phyloP scores from a whole-genome alignment of 2,888 invertebrate genomes.

The Dynastes grantii region DNA sequence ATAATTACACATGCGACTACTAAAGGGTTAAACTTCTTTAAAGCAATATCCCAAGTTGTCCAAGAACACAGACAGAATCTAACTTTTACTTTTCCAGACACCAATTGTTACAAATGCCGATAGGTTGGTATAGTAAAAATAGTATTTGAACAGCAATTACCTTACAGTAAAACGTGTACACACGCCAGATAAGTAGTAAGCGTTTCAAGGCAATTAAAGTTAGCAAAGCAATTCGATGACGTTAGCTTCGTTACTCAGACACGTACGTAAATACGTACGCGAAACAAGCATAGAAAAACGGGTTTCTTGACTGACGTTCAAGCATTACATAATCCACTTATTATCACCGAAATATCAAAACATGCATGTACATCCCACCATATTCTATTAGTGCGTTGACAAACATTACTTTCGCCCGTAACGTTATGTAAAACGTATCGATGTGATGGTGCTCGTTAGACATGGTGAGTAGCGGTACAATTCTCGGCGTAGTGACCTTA shows the following conservation, averaged over 20 bases:
- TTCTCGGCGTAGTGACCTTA: slow-evolving; percentile 2
- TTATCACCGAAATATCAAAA: slow-evolving; percentile 15
- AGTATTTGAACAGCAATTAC: no score
- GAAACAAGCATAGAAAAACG: neutral
- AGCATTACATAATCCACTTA: slow-evolving; percentile 25
- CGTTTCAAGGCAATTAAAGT: neutral
- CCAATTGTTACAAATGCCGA: no score
- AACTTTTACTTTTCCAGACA: no score
- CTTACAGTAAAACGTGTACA: no score
- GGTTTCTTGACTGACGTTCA: neutral
- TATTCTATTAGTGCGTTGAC: neutral
- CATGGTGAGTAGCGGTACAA: slow-evolving; percentile 20
- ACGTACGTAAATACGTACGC: no score
- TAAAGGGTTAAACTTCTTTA: no score
- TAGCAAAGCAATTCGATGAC: neutral
- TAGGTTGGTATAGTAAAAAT: no score
- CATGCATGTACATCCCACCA: slow-evolving; percentile 21
- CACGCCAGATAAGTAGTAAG: neutral
- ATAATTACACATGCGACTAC: no score
- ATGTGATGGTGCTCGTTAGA: slow-evolving; percentile 14
- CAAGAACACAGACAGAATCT: no score
- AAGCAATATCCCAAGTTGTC: no score
- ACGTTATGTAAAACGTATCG: neutral
- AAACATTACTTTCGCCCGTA: slow-evolving; percentile 19
- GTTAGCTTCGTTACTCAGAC: neutral